Conservation (phyloP, 2,113 vertebrate genomes). For the Taurulus bubalis region DNA sequence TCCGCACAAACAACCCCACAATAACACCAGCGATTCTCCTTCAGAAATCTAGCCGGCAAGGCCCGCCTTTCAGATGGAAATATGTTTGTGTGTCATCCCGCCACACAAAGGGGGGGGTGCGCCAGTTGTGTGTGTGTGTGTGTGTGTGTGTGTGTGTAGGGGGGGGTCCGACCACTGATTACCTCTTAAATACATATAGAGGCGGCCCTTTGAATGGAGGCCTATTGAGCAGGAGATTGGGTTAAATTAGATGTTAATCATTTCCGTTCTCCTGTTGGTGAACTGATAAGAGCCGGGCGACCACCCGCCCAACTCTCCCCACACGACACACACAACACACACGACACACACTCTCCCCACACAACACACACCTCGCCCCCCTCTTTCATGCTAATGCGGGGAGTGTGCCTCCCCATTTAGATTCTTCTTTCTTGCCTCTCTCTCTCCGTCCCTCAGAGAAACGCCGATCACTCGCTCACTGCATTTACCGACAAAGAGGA, state of each 20-base stretch:
- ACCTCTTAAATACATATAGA: conserved; percentile 83
- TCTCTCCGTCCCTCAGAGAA: conserved; percentile 69
- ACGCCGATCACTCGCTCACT: conserved; percentile 71
- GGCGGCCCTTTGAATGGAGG: conserved; percentile 71
- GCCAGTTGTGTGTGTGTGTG: neutral
- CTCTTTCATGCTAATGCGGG: conserved; percentile 78
- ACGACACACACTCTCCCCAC: conserved; percentile 26
- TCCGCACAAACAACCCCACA: conserved; percentile 67
- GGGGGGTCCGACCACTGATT: conserved; percentile 75
- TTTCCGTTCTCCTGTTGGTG: conserved; percentile 81
- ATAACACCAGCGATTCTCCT: conserved; percentile 72
- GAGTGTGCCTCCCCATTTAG: conserved; percentile 72
- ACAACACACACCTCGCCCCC: conserved; percentile 35
- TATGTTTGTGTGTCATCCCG: conserved; percentile 79
- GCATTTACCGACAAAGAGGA: conserved; percentile 76
- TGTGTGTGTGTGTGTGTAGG: conserved; percentile 73
- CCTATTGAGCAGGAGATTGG: conserved; percentile 75
- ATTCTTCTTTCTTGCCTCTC: conserved; percentile 58
- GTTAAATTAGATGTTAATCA: conserved; percentile 88
- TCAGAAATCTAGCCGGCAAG: conserved; percentile 70
- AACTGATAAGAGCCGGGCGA: conserved; percentile 80
- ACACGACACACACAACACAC: conserved; percentile 36
- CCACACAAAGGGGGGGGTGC: conserved; percentile 58
- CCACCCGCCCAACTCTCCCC: conserved; percentile 50
- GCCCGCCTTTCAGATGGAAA: conserved; percentile 84